A percentile compares a stretch with the other conserved stretches of the same genome.
Conservation (phyloP, 2,797 vertebrate genomes). For the Eulemur mongoz region DNA sequence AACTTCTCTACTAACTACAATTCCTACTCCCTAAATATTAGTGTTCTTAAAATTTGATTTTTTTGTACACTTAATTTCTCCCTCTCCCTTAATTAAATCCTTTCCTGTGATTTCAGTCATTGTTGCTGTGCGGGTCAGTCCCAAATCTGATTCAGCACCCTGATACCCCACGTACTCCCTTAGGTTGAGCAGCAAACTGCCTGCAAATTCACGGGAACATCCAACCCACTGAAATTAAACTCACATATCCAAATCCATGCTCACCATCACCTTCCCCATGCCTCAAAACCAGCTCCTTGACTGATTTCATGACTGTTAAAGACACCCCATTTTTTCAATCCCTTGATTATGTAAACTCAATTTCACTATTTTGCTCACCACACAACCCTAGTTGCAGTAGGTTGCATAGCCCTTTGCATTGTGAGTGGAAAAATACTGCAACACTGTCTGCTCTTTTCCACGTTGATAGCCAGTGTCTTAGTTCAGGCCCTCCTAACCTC, state of each 20-base stretch:
- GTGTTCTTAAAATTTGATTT: background rate
- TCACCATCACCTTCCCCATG: background rate
- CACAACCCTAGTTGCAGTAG: background rate
- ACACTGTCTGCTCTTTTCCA: background rate
- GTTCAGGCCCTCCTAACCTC: background rate
- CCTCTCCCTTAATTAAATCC: background rate
- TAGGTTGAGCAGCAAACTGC: background rate
- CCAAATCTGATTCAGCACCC: background rate
- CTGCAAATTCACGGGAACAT: background rate
- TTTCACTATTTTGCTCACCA: background rate
- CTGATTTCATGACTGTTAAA: background rate
- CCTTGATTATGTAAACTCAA: background rate
- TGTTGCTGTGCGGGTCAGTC: background rate
- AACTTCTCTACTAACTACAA: background rate
- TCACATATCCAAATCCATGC: background rate
- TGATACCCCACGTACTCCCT: background rate
- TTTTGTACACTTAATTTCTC: background rate
- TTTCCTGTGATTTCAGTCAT: background rate
- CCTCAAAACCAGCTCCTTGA: background rate
- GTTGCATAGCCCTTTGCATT: background rate
- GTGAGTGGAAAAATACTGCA: background rate
- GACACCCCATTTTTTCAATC: background rate
- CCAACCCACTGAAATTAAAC: background rate
- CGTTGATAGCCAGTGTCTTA: background rate
- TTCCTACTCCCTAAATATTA: background rate